Base-by-base conservation (phyloP, 2,888 invertebrate species). In the Mamestra brassicae region DNA sequence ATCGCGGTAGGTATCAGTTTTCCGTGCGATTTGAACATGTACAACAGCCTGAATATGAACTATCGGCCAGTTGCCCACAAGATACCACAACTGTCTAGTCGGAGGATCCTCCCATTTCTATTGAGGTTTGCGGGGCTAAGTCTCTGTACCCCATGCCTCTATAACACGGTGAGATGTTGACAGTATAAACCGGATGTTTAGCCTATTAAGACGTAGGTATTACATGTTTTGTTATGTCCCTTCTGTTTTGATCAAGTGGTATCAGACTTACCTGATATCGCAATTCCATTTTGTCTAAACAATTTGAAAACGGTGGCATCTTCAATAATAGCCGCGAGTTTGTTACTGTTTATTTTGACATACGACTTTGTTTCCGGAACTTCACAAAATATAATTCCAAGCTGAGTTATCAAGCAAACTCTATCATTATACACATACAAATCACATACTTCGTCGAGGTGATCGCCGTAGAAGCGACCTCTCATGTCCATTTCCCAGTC, bases 191-290 rank as follows among this genome's bases (percentile, higher is more conserved):
- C 26, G 26, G 26, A 26, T 26, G 0, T 26, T 26, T 26, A 26
- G 26, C 26, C 1, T 26, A 26, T 26, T 26, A 26, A 26, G 26
- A 26, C 26, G 26, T 26, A 26, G 26, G 26, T 26, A 34, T 17
- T 13, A 42, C 42, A 42, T 34, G 13, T 34, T 8, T 45, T 8
- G 3, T 34, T 36, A 15, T 68, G 5, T n/a, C 4, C 10, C 36
- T 68, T 65, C 15, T 50, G 26, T 55, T 55, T 5, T 55, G 6
- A 36, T 55, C 15, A n/a, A 70, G 11, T 47, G n/a, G 13, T 38
- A 34, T 45, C 11, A 42, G n/a, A 65, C 84, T 85, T 86, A 93
- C 94, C 90, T 76, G 87, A 74, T 75, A 88, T 78, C 26, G 90
- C 84, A 65, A 88, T 78, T 71, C 86, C 90, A 75, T 72, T 87